Evolutionary conservation across 2,888 invertebrate species (phyloP), one percentile per base, ranked within the genome.

Genomic region (Torymus auratus): DNA sequence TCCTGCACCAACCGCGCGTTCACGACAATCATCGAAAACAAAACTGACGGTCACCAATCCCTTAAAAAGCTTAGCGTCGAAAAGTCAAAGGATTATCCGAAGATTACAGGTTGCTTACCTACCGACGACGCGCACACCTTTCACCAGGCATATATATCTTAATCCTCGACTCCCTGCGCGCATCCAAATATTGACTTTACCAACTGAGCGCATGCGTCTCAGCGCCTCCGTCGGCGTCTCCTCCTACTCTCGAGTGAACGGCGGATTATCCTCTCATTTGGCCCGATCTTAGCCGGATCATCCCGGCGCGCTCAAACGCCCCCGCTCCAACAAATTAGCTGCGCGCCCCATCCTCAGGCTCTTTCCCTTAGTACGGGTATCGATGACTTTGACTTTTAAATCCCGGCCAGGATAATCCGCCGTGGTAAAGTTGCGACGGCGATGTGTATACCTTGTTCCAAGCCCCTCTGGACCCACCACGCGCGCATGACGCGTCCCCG

Each of bases 121-220:
- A 82, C 70, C 82, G 82, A 80, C 75, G 52, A 80, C 75, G 52
- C 62, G n/a, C n/a, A n/a, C n/a, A 72, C 62, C 77, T 62, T 72
- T 56, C 61, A 52, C 11, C 67, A 23, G 20, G 73, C 64, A 12
- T 41, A 10, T 41, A 10, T 7, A 41, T 80, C 77, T 77, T 80
- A 82, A 82, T 77, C 79, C 77, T 64, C 72, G 65, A 4, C n/a
- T 28, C 12, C 15, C 12, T 15, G 41, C 41, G 5, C 41, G 61
- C 65, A 80, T 64, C 80, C 82, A 82, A 82, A 82, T 80, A 82
- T 83, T 80, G 83, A 83, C 83, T 81, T 83, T 83, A 83, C 80
- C 83, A 70, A 83, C 81, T 69, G 76, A 78, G 81, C 83, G 81
- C 83, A 65, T 68, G 78, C 78, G 78, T 82, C 68, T 60, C 72